Evolutionary conservation across 2,113 vertebrate genomes (phyloP).

Genomic region (Poeciliopsis turrubarensis): DNA sequence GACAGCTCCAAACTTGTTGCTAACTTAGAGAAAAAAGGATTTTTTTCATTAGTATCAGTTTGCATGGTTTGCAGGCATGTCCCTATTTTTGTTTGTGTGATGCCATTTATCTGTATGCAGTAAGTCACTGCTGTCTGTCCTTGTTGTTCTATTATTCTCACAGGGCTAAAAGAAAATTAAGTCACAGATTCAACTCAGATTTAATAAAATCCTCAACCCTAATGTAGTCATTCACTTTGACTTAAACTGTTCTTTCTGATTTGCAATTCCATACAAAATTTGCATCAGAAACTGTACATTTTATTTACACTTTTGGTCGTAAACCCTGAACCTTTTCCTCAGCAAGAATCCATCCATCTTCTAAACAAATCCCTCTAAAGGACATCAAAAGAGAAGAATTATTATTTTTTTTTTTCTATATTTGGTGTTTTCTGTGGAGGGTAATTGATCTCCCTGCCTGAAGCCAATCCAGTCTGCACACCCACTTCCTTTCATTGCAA

Average conservation of each 20-base stretch:
- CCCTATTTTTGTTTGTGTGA: background rate
- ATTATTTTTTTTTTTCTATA: background rate
- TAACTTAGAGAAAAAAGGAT: background rate
- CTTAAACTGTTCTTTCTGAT: background rate
- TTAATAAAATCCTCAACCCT: background rate
- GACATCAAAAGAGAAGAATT: constrained; percentile 10
- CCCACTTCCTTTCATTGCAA: constrained; percentile 48
- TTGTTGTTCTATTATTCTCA: background rate
- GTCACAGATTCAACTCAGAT: background rate
- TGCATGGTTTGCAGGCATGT: background rate
- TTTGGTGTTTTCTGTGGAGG: constrained; percentile 34
- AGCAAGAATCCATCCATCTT: constrained; percentile 53
- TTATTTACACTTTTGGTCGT: background rate
- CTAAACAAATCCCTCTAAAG: constrained; percentile 52
- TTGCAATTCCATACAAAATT: background rate
- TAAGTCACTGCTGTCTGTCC: background rate
- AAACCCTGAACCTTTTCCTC: constrained; percentile 53
- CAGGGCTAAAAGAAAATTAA: background rate
- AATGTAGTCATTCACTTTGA: background rate
- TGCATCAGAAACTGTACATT: constrained; percentile 25
- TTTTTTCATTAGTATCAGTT: background rate
- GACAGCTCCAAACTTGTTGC: background rate
- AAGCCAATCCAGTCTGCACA: constrained; percentile 45
- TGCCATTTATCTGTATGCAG: background rate
- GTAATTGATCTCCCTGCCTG: constrained; percentile 41